A percentile compares a stretch with the other conserved stretches of the same genome.
These are phyloP conservation scores for Plumapathes pennacea DNA, from an alignment of 92 coral and sea anemone species.

Conservation along the genomic window DNA sequence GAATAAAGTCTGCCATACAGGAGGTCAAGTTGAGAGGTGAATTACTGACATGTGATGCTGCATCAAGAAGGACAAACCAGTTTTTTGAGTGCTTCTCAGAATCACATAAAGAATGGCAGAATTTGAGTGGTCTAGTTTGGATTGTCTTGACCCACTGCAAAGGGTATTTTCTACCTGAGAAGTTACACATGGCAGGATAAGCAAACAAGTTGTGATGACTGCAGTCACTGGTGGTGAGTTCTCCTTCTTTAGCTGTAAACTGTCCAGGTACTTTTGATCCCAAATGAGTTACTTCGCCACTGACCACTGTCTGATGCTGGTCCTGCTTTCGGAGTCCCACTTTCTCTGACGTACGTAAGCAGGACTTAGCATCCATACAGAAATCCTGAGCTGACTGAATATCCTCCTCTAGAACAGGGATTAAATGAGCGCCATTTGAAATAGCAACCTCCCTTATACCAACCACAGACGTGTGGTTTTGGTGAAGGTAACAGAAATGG, in stretches of 20 bases:
- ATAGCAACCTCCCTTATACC: slow-evolving; percentile 88
- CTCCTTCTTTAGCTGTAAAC: no score
- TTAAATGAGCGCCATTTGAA: slow-evolving; percentile 51
- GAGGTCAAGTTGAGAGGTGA: slow-evolving; percentile 67
- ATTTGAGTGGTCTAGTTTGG: neutral
- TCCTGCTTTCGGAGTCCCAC: no score
- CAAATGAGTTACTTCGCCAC: no score
- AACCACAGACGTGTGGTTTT: slow-evolving; percentile 91
- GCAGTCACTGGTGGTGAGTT: no score
- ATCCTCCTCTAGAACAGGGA: slow-evolving; percentile 62
- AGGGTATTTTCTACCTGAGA: slow-evolving; percentile 90
- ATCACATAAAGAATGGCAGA: neutral
- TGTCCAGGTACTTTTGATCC: no score
- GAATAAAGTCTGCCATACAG: slow-evolving; percentile 78
- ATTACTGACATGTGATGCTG: slow-evolving; percentile 90
- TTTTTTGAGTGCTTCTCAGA: neutral
- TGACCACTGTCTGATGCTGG: no score
- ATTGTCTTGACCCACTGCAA: slow-evolving; percentile 52
- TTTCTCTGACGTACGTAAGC: no score
- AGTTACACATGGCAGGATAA: slow-evolving; percentile 94
- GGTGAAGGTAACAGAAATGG: slow-evolving; percentile 76
- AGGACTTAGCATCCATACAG: no score
- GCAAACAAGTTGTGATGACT: slow-evolving; percentile 66
- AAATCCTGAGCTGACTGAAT: slow-evolving; percentile 5
- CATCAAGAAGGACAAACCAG: slow-evolving; percentile 93